Evolutionary conservation across 2,888 invertebrate species (phyloP).

Genomic region (Diachrysia chrysitis): DNA sequence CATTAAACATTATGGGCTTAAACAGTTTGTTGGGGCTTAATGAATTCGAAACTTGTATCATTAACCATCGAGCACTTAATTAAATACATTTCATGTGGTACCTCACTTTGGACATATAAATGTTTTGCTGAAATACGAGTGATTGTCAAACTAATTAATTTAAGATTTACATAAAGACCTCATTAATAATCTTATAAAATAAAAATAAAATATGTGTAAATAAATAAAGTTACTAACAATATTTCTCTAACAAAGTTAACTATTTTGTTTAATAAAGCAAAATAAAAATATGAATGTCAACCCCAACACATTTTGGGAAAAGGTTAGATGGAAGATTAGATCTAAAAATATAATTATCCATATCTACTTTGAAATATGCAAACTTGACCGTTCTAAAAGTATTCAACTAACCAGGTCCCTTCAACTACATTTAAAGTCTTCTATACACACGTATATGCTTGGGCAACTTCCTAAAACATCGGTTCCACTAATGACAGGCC

Average conservation of each 20-base stretch:
- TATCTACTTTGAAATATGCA: slow-evolving; percentile 53
- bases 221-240: too few relatives aligned
- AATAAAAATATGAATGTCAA: too few relatives aligned
- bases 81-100: slow-evolving; percentile 69
- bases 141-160: slow-evolving; percentile 15
- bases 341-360: slow-evolving; percentile 18
- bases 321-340: too few relatives aligned
- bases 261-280: too few relatives aligned
- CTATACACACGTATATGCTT: slow-evolving; percentile 60
- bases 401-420: slow-evolving; percentile 70
- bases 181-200: too few relatives aligned
- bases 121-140: slow-evolving; percentile 19
- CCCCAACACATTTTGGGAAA: too few relatives aligned
- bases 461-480: slow-evolving; percentile 77
- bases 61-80: slow-evolving; percentile 79
- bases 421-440: slow-evolving; percentile 76
- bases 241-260: too few relatives aligned
- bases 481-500: slow-evolving; percentile 79
- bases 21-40: slow-evolving; percentile 79
- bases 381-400: slow-evolving; percentile 54
- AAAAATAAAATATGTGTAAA: too few relatives aligned
- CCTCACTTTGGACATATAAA: slow-evolving; percentile 45
- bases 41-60: slow-evolving; percentile 83
- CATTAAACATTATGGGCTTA: slow-evolving; percentile 78
- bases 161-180: not conserved